A percentile compares a stretch with the other conserved stretches of the same genome.
These are phyloP conservation scores for Sarcophaga caerulescens DNA, from an alignment of 2,888 invertebrate genomes.

Conservation along the genomic window DNA sequence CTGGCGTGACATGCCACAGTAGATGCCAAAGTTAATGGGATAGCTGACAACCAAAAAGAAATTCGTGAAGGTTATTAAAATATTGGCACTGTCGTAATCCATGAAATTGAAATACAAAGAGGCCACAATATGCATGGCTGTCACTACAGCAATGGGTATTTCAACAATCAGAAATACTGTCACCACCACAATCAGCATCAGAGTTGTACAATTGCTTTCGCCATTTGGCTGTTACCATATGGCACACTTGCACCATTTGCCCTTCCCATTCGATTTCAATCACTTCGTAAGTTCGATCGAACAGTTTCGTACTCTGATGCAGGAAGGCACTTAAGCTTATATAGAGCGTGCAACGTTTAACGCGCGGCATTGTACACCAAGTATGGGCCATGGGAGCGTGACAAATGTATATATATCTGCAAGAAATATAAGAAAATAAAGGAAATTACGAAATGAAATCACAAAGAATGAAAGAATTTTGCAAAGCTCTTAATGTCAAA, in stretches of 20 bases:
- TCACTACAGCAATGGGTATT: constrained; percentile 91
- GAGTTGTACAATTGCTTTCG: constrained; percentile 90
- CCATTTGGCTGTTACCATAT: constrained; percentile 86
- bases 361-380: constrained; percentile 88
- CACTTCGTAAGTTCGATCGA: constrained; percentile 86
- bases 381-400: constrained; percentile 93
- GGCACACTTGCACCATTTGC: constrained; percentile 86
- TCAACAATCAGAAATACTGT: constrained; percentile 92
- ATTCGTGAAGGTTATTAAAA: constrained; percentile 91
- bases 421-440: constrained; percentile 13
- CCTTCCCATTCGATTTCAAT: constrained; percentile 86
- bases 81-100: constrained; percentile 89
- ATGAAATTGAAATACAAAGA: constrained; percentile 87
- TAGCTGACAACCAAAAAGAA: constrained; percentile 95
- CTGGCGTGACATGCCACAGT: constrained; percentile 97
- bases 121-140: constrained; percentile 91
- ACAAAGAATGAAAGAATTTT: no score
- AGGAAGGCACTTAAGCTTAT: constrained; percentile 90
- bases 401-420: constrained; percentile 94
- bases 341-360: constrained; percentile 89
- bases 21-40: constrained; percentile 96
- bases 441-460: neutral
- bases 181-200: constrained; percentile 94
- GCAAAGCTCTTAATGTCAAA: no score
- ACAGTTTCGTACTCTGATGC: constrained; percentile 91